phyloP scores from a whole-genome alignment of 2,113 vertebrate genomes.

The Pseudorasbora parva region DNA sequence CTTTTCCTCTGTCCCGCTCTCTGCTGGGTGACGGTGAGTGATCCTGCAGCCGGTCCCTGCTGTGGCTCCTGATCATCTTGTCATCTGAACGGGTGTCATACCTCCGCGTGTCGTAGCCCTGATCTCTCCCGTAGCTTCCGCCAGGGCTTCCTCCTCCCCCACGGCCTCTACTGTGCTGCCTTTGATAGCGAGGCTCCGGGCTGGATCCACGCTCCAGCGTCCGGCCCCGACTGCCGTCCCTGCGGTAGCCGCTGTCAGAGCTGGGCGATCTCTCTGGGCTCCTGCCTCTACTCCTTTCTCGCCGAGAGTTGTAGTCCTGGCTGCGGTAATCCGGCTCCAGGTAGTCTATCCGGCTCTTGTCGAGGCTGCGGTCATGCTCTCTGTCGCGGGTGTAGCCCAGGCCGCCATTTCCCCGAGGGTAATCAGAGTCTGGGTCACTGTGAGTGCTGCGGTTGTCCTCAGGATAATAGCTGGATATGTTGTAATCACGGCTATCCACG shows the following conservation, averaged over 20 bases:
- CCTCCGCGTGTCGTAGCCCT: slow-evolving; percentile 51
- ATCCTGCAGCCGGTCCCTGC: slow-evolving; percentile 75
- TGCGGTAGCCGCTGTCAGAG: slow-evolving; percentile 73
- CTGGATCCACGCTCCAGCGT: slow-evolving; percentile 74
- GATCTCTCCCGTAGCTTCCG: slow-evolving; percentile 50
- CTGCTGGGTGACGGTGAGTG: slow-evolving; percentile 60
- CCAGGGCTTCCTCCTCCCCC: slow-evolving; percentile 66
- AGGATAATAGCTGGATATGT: slow-evolving; percentile 80
- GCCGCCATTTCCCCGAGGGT: slow-evolving; percentile 76
- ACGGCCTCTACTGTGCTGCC: slow-evolving; percentile 69
- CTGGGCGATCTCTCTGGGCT: slow-evolving; percentile 75
- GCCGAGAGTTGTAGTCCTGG: slow-evolving; percentile 64
- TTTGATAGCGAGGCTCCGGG: slow-evolving; percentile 73
- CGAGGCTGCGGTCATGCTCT: slow-evolving; percentile 76
- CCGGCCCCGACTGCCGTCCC: slow-evolving; percentile 75
- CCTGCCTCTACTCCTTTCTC: slow-evolving; percentile 75
- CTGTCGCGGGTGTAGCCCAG: slow-evolving; percentile 82
- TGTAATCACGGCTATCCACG: slow-evolving; percentile 78
- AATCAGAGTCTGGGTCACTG: slow-evolving; percentile 82
- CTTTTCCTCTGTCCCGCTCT: slow-evolving; percentile 59
- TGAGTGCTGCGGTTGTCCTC: slow-evolving; percentile 80
- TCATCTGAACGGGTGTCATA: slow-evolving; percentile 57
- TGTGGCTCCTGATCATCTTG: slow-evolving; percentile 68
- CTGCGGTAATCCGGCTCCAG: slow-evolving; percentile 73
- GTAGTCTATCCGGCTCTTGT: slow-evolving; percentile 66